Conservation (phyloP, 2,113 vertebrate species). For the Tricholaema leucomelas region DNA sequence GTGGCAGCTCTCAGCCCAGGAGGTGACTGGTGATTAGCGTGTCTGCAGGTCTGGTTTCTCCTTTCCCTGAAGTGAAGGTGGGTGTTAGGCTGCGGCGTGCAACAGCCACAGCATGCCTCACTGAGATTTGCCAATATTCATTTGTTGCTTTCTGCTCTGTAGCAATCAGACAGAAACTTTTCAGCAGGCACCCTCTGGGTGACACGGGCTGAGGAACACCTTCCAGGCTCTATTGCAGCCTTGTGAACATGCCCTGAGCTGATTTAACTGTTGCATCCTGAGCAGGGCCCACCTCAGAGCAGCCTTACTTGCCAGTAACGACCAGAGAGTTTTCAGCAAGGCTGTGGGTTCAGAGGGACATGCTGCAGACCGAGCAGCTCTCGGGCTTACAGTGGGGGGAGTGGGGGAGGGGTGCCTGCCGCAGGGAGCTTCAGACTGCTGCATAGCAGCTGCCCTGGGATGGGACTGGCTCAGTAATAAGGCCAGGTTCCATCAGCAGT, state of each 20-base stretch:
- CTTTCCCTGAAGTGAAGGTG: conserved; percentile 35
- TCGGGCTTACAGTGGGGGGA: neutral
- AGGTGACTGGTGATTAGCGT: neutral
- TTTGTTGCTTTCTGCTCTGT: conserved; percentile 28
- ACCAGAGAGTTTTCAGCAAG: neutral
- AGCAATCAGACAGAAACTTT: conserved; percentile 38
- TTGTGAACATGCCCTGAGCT: neutral
- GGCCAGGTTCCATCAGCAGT: neutral
- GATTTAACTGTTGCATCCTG: neutral
- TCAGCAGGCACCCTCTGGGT: conserved; percentile 2
- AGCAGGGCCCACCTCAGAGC: neutral
- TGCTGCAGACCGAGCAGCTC: neutral
- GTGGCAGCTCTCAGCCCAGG: neutral
- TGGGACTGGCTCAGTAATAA: neutral
- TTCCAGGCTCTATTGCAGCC: neutral
- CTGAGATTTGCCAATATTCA: conserved; percentile 1
- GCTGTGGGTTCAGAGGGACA: neutral
- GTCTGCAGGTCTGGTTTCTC: conserved; percentile 45
- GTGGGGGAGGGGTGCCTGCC: neutral
- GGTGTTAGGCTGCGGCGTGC: neutral
- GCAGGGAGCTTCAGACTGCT: neutral
- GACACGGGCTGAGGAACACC: conserved; percentile 19
- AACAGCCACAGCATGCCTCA: neutral
- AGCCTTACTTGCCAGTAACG: neutral
- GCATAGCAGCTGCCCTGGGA: neutral